Evolutionary conservation across 2,113 vertebrate genomes (phyloP).

Genomic region (Chlamydotis undulata): DNA sequence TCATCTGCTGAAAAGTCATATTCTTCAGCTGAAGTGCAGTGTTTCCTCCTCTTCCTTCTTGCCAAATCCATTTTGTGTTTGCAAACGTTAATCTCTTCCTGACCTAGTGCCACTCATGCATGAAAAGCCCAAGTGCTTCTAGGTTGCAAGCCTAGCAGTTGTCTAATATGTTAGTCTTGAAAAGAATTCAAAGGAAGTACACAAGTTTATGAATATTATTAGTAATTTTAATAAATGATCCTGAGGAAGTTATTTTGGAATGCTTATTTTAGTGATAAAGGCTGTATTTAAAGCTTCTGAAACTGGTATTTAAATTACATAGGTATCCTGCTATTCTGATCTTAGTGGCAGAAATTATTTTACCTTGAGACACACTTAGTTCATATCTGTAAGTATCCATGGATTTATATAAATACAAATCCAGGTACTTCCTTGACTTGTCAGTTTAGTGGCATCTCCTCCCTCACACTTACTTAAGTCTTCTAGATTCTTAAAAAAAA

Average conservation of each 20-base stretch:
- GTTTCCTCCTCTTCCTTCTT: not conserved
- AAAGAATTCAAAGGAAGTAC: not conserved
- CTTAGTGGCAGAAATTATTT: not conserved
- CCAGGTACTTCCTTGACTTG: not conserved
- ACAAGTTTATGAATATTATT: not conserved
- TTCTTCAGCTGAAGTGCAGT: not conserved
- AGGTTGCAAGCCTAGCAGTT: not conserved
- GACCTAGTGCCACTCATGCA: not conserved
- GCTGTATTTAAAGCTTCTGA: not conserved
- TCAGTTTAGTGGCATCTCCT: not conserved
- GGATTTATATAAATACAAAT: not conserved
- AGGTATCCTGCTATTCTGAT: not conserved
- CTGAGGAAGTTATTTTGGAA: not conserved
- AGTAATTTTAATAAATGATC: not conserved
- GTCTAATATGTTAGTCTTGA: not conserved
- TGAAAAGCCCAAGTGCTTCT: conserved; percentile 2
- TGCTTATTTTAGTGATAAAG: not conserved
- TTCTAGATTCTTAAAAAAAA: not conserved
- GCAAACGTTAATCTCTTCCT: conserved; percentile 28
- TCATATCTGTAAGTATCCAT: not conserved
- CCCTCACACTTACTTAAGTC: not conserved
- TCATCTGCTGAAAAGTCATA: not conserved
- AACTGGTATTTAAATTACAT: not conserved
- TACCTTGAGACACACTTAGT: not conserved
- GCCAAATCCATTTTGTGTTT: conserved; percentile 25